Percentiles rank a stretch among this genome's conserved stretches.
These are phyloP conservation scores for Neogale vison DNA, from an alignment of 2,113 vertebrate species.

Conservation along the genomic window DNA sequence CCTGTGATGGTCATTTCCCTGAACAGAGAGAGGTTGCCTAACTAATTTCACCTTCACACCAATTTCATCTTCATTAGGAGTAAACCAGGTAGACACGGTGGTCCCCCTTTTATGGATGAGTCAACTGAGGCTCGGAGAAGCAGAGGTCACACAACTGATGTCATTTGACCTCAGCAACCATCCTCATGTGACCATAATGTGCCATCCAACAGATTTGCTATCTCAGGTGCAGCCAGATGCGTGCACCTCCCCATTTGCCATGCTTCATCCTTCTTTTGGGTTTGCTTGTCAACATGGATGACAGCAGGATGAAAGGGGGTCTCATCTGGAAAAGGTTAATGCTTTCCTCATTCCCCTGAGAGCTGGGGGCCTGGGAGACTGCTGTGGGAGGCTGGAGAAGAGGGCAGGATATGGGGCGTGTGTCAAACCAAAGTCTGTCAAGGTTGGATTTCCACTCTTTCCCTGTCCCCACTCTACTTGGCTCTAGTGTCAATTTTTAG, in stretches of 20 bases:
- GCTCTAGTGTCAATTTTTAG: neutral
- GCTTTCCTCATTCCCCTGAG: neutral
- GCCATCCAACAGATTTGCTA: neutral
- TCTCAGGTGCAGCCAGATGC: neutral
- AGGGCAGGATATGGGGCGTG: neutral
- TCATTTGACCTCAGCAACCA: neutral
- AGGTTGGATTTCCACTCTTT: neutral
- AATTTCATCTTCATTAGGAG: neutral
- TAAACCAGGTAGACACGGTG: neutral
- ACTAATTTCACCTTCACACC: neutral
- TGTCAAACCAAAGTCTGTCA: neutral
- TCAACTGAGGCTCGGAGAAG: neutral
- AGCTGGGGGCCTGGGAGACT: neutral
- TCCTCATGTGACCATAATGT: rapidly evolving
- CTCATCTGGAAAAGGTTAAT: neutral
- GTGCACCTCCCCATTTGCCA: neutral
- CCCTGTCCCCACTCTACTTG: neutral
- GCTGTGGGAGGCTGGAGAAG: neutral
- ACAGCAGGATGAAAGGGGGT: neutral
- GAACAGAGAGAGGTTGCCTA: too few species aligned
- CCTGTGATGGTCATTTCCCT: neutral
- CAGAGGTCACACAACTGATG: rapidly evolving
- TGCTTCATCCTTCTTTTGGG: neutral
- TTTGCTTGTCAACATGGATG: neutral
- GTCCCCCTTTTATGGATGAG: neutral